Percentiles rank a stretch among this genome's conserved stretches.
These are phyloP conservation scores for Drosophila tanythrix DNA, from an alignment of 2,888 invertebrate genomes.

Conservation along the genomic window DNA sequence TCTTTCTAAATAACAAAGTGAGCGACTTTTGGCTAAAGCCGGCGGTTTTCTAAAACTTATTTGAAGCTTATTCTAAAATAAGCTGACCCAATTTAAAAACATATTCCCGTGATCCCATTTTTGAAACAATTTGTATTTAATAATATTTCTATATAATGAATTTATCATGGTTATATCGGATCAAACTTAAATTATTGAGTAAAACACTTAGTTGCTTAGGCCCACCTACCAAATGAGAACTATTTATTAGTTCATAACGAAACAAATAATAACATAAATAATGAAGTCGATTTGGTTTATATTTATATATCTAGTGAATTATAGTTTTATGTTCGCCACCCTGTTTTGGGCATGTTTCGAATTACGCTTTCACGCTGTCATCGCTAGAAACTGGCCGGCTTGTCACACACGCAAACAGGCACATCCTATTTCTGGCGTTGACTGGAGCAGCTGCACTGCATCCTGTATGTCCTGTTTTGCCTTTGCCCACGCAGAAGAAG, in stretches of 20 bases:
- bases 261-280: not conserved
- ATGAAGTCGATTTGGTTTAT: no score
- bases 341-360: not conserved
- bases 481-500: slow-evolving; percentile 26
- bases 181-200: not conserved
- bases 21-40: no score
- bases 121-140: not conserved
- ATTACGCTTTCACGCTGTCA: slow-evolving; percentile 12
- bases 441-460: slow-evolving; percentile 26
- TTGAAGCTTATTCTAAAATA: not conserved
- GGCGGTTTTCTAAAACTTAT: no score
- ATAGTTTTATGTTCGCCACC: not conserved
- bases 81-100: not conserved
- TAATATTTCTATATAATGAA: not conserved
- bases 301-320: not conserved
- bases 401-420: not conserved
- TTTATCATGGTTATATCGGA: not conserved
- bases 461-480: slow-evolving; percentile 30
- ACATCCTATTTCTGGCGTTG: slow-evolving; percentile 34
- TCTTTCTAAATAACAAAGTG: no score
- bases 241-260: not conserved
- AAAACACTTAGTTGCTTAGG: not conserved
- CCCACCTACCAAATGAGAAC: not conserved
- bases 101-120: not conserved
- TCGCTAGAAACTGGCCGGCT: slow-evolving; percentile 22